Conservation (phyloP, 2,113 vertebrate genomes). For the Vidua chalybeata region DNA sequence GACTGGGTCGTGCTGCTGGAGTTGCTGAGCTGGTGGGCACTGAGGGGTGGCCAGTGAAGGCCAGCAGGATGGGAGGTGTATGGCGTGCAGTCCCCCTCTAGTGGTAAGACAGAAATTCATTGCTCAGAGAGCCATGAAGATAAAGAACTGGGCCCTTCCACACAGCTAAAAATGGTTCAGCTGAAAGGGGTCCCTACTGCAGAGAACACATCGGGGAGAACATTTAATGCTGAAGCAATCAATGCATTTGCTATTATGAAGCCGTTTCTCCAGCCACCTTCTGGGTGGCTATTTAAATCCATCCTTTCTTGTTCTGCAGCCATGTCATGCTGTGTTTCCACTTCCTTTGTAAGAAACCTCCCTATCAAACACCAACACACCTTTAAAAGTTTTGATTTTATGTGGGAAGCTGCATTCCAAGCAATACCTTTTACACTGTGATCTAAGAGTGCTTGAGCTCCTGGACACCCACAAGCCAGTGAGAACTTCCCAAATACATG, state of each 20-base stretch:
- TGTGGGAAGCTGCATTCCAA: background rate
- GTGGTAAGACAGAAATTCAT: background rate
- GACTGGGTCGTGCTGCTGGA: background rate
- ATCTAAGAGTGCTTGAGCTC: background rate
- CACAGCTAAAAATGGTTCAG: background rate
- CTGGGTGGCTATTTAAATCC: background rate
- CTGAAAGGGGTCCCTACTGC: background rate
- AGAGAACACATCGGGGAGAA: background rate
- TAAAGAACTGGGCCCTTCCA: background rate
- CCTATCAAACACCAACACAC: background rate
- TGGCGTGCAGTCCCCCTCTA: background rate
- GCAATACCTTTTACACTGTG: background rate
- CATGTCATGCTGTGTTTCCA: rapidly evolving
- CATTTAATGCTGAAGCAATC: background rate
- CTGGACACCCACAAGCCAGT: background rate
- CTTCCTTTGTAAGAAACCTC: background rate
- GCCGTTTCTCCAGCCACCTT: background rate
- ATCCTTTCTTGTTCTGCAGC: background rate
- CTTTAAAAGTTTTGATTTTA: background rate
- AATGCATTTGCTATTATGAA: background rate
- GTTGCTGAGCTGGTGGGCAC: background rate
- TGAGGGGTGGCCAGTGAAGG: background rate
- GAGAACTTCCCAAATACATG: background rate
- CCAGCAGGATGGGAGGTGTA: background rate
- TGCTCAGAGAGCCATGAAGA: background rate